Percentiles rank a stretch among this genome's conserved stretches.
These are phyloP conservation scores for Resseliella maxima DNA, from an alignment of 2,888 invertebrate genomes.

Conservation along the genomic window DNA sequence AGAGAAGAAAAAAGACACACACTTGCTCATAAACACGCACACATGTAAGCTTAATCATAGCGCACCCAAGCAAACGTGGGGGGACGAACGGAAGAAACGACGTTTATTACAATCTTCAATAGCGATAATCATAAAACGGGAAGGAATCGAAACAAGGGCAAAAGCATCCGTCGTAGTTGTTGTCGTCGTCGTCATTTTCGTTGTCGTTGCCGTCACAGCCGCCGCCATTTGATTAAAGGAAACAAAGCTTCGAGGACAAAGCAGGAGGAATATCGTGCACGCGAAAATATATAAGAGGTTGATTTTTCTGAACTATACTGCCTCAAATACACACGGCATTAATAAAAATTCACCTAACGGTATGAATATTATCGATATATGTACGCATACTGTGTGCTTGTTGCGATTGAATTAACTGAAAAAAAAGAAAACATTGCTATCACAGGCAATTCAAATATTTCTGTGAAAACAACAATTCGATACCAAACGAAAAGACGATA, in stretches of 20 bases:
- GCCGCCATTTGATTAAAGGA: too few species aligned
- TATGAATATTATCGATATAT: background rate
- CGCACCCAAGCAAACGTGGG: background rate
- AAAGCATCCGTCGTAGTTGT: background rate
- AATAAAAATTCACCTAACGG: background rate
- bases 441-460: too few species aligned
- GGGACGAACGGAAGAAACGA: background rate
- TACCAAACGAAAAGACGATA: background rate
- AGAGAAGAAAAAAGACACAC: background rate
- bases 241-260: too few species aligned
- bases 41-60: background rate
- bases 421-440: too few species aligned
- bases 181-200: too few species aligned
- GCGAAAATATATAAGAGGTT: too few species aligned
- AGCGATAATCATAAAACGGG: background rate
- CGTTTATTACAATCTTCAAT: background rate
- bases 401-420: background rate
- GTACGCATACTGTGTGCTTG: background rate
- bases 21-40: too few species aligned
- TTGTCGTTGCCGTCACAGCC: too few species aligned
- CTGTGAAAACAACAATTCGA: background rate
- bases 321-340: background rate
- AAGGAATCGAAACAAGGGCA: conserved; percentile 23
- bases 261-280: background rate
- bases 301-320: too few species aligned